Base-by-base conservation (phyloP, 2,113 vertebrate genomes). In the Mastomys coucha region DNA sequence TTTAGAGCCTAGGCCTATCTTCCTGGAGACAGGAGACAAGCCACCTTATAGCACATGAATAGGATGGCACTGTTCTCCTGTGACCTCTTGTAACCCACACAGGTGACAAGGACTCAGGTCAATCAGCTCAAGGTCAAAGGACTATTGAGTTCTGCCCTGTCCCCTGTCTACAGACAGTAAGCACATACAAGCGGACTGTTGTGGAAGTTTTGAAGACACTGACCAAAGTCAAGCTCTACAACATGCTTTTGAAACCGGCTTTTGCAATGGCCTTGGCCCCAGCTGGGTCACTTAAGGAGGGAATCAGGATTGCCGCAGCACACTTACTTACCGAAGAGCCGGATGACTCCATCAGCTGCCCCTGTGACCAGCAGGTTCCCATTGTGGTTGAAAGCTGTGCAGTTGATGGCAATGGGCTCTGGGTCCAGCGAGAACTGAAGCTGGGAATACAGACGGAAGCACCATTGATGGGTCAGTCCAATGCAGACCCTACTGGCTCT, bases 381-480 rank as follows among this genome's bases (percentile, higher is more conserved):
- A 0, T 99, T 99, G 98, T 99, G 99, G 94, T 99, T 99, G 98
- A 99, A 99, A 49, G 99, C 99, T 0, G 99, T 99, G 98, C 99
- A 99, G 98, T 99, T 99, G 93, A 99, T 98, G 75, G 99, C 99
- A 60, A 99, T 99, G 17, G 99, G 99, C 39, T 99, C 99, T 0
- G 99, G 99, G 92, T 99, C 99, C 96, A 99, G 94, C 17, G 99
- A 99, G 98, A 99, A 99, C 98, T 99, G 99, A 92, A 99, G 98
- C 99, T 99, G 81, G 60, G 97, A 22, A 58, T 42, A 33, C 75
- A 31, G 87, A 26, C 26, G n/a, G 12, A 87, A 11, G 10, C 53
- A 12, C 5, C 16, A 84, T 78, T 31, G 82, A 95, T 85, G 96
- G 77, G 72, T 36, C 6, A 42, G 2, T 53, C 65, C 72, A 65